phyloP scores from a whole-genome alignment of 2,797 vertebrate species.

The Hypotaenidia philippensis region DNA sequence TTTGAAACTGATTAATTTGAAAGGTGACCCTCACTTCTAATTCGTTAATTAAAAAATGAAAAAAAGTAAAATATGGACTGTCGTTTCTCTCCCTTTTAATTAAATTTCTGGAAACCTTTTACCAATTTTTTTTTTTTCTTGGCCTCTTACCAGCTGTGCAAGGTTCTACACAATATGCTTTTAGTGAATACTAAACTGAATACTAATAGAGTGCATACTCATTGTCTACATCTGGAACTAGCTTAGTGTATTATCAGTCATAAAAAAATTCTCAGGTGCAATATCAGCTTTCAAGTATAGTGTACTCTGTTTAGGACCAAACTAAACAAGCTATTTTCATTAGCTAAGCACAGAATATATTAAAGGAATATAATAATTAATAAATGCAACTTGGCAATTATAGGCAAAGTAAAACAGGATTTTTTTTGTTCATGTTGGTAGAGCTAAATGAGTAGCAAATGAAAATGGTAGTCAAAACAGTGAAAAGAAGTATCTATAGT shows the following conservation, averaged over 20 bases:
- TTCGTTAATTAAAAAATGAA: neutral
- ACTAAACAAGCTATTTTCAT: neutral
- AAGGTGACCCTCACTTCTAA: neutral
- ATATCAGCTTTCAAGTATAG: neutral
- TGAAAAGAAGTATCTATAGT: neutral
- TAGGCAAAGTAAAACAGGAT: neutral
- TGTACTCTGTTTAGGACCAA: neutral
- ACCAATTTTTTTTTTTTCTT: neutral
- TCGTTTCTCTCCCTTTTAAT: neutral
- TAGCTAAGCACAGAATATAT: neutral
- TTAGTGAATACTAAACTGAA: neutral
- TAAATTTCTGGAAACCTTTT: neutral
- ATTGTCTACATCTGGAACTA: neutral
- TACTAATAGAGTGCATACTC: neutral
- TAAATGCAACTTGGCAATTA: neutral
- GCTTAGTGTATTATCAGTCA: neutral
- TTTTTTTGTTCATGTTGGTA: neutral
- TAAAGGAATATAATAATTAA: neutral
- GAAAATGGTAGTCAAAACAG: neutral
- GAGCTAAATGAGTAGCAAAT: neutral
- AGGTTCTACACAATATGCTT: neutral
- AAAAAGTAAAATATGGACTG: neutral
- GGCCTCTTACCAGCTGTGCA: neutral
- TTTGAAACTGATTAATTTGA: neutral
- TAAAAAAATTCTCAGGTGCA: neutral